These are phyloP conservation scores for Microcebus murinus DNA, from an alignment of 2,113 vertebrate genomes.

Conservation along the genomic window DNA sequence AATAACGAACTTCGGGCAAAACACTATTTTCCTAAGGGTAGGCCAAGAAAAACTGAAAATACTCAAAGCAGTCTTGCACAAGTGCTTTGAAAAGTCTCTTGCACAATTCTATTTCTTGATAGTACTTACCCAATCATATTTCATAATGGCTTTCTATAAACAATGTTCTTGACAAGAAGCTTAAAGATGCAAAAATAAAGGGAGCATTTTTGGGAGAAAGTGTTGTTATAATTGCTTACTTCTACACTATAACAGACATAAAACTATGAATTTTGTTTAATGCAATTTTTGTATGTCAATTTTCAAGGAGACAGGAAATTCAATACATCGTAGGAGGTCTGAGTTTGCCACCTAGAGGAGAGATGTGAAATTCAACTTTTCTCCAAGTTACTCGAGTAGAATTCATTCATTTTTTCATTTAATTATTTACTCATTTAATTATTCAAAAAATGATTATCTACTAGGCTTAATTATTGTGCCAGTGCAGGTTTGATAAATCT, in stretches of 20 bases:
- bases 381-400: not conserved
- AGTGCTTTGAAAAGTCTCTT: conserved; percentile 48
- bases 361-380: conserved; percentile 52
- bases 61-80: not conserved
- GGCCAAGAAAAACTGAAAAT: not conserved
- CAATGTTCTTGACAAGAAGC: not conserved
- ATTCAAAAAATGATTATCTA: conserved; percentile 25
- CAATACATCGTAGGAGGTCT: conserved; percentile 41
- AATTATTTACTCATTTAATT: conserved; percentile 14
- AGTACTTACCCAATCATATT: conserved; percentile 28
- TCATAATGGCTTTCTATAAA: conserved; percentile 51
- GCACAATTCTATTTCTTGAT: conserved; percentile 43
- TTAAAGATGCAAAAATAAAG: conserved; percentile 26
- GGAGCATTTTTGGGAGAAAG: not conserved
- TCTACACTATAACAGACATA: not conserved
- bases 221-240: not conserved
- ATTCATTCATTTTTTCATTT: conserved; percentile 26
- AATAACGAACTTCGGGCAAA: not conserved
- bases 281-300: not conserved
- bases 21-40: conserved; percentile 15
- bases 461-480: not conserved
- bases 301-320: conserved; percentile 16
- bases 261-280: not conserved
- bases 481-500: not conserved
- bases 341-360: conserved; percentile 78